Percentiles rank a stretch among this genome's conserved stretches.
These are phyloP conservation scores for Amphiura filiformis DNA, from an alignment of 35 echinoderm and acorn worm genomes.

Conservation along the genomic window DNA sequence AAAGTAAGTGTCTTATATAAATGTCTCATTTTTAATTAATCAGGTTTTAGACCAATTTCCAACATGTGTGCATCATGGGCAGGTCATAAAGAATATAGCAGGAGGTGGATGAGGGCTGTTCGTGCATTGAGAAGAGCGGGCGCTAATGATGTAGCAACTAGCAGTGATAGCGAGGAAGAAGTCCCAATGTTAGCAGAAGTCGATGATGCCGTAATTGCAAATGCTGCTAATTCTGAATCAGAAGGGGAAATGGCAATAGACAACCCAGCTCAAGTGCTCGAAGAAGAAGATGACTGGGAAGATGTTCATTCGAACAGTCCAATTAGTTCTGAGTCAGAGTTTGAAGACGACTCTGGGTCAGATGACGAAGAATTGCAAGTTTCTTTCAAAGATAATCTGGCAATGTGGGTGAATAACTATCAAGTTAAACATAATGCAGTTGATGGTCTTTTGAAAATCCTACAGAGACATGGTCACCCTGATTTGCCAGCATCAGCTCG, in stretches of 20 bases:
- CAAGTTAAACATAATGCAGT: conserved; percentile 68
- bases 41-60: not conserved
- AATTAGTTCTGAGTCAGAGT: conserved; percentile 18
- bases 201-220: not conserved
- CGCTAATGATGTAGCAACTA: not conserved
- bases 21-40: too few relatives aligned
- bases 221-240: conserved; percentile 1
- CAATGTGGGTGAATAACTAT: conserved; percentile 43
- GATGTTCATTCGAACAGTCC: not conserved
- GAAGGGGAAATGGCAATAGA: not conserved
- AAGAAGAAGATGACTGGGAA: conserved; percentile 13
- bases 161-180: conserved; percentile 6
- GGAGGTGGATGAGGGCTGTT: conserved; percentile 46
- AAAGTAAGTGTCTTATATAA: too few relatives aligned
- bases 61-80: conserved; percentile 44
- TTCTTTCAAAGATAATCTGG: conserved; percentile 33
- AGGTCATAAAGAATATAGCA: conserved; percentile 27
- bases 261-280: not conserved
- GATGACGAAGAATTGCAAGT: not conserved
- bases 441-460: conserved; percentile 60
- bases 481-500: conserved; percentile 44
- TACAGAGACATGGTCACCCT: conserved; percentile 40
- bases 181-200: too few relatives aligned
- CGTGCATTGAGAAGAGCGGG: conserved; percentile 22
- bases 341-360: too few relatives aligned